Base-by-base conservation (phyloP, 64 coral and sea anemone genomes). In the Porites australiensis region DNA sequence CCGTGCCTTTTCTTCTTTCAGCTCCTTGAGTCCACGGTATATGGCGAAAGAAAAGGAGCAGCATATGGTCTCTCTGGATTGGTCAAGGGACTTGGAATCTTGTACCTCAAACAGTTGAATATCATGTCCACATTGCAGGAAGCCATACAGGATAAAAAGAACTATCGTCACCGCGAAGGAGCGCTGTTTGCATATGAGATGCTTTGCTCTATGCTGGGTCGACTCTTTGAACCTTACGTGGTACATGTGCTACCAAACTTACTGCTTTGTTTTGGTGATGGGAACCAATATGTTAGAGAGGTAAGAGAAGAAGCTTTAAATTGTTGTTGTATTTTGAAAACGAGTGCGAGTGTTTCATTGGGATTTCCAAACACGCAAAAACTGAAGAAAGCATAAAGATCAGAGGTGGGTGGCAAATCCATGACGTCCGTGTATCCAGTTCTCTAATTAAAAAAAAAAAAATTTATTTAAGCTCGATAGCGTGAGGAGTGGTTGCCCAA, bases 101-200 rank as follows among this genome's bases (percentile, higher is more conserved):
- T 99, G 83, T 96, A 82, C 45, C 89, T 99, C n/a, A 99, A 99
- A 88, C 94, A 99, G 76, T 88, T 94, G 4, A 95, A 96, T 57
- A 99, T 99, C 44, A 99, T 99, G 98, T 81, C 94, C 21, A 96
- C 91, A 22, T 84, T 99, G 44, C 98, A 99, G 95, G 98, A 99
- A 15, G 98, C 98, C 64, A 99, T 99, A 75, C 98, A 99, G 27
- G 93, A 99, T 64, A 99, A 99, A 86, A 99, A 99, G 72, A 94
- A 94, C 77, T 94, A 99, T 79, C 74, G 91, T 72, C 98, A 99
- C 44, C 90, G 98, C 70, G 98, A 99, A 88, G 98, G 97, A 71
- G 97, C 97, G 8, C 72, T 98, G 77, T 96, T 98, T 89, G 97
- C 97, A 22, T 98, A 96, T 62, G 97, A 98, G 88, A 93, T 98